Conservation (phyloP, 2,113 vertebrate genomes). For the Paramisgurnus dabryanus region DNA sequence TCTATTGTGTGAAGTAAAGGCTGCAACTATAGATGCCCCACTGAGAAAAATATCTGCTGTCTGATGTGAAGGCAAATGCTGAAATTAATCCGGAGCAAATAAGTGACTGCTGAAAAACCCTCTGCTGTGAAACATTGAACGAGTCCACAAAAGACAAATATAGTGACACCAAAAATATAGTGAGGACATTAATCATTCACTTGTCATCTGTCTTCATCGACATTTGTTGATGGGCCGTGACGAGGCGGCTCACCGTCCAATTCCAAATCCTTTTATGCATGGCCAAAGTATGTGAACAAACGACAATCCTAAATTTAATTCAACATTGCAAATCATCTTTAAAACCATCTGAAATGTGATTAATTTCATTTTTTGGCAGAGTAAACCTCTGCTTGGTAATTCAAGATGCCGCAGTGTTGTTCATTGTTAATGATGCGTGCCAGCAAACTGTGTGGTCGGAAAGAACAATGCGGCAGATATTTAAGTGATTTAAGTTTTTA, state of each 20-base stretch:
- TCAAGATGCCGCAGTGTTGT: neutral
- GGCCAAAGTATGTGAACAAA: neutral
- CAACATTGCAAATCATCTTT: neutral
- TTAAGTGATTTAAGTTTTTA: neutral
- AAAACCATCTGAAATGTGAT: neutral
- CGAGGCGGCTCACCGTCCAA: conserved; percentile 26
- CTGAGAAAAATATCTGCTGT: conserved; percentile 52
- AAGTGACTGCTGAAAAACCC: neutral
- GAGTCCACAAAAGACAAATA: conserved; percentile 23
- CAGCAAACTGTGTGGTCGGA: neutral
- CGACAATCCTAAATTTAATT: neutral
- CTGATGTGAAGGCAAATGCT: conserved; percentile 41
- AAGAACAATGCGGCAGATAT: neutral
- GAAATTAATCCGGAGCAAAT: conserved; percentile 40
- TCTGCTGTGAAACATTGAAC: conserved; percentile 23
- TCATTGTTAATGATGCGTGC: conserved; percentile 10
- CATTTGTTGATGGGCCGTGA: conserved; percentile 50
- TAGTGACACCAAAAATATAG: conserved; percentile 27
- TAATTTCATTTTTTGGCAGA: neutral
- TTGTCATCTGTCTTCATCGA: conserved; percentile 29
- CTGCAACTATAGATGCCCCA: conserved; percentile 53
- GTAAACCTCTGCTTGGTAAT: neutral
- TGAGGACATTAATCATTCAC: conserved; percentile 46
- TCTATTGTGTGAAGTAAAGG: conserved; percentile 53
- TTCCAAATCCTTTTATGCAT: neutral